phyloP scores from a whole-genome alignment of 2,888 invertebrate species.

The Mamestra brassicae region DNA sequence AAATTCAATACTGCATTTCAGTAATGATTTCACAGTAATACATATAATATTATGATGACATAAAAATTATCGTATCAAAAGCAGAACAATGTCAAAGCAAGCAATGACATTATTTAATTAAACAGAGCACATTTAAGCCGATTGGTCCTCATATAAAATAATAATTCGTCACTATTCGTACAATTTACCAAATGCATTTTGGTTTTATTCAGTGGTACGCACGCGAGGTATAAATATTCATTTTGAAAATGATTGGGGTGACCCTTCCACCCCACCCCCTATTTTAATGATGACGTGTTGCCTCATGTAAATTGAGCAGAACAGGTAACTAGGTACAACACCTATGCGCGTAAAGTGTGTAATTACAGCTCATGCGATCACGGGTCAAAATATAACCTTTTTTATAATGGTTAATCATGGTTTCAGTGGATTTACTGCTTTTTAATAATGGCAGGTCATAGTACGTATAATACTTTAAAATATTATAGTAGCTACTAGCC shows the following conservation, averaged over 20 bases:
- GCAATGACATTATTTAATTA: slow-evolving; percentile 65
- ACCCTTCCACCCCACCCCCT: slow-evolving; percentile 43
- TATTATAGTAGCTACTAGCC: too few species aligned
- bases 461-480: too few species aligned
- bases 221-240: slow-evolving; percentile 62
- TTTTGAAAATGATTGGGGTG: slow-evolving; percentile 49
- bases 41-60: not conserved
- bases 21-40: slow-evolving; percentile 4
- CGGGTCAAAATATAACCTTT: not conserved
- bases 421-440: slow-evolving; percentile 21
- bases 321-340: slow-evolving; percentile 45
- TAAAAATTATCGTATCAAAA: slow-evolving; percentile 3
- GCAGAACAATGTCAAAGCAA: slow-evolving; percentile 16
- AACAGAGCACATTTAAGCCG: slow-evolving; percentile 57
- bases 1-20: not conserved
- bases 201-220: slow-evolving; percentile 41
- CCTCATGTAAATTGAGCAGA: slow-evolving; percentile 58
- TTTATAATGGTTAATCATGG: slow-evolving; percentile 28
- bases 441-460: slow-evolving; percentile 21
- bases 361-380: slow-evolving; percentile 48
- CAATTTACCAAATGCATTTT: slow-evolving; percentile 64
- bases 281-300: slow-evolving; percentile 62
- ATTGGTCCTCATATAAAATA: slow-evolving; percentile 57
- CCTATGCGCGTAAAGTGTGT: slow-evolving; percentile 39
- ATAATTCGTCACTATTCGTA: slow-evolving; percentile 60